Evolutionary conservation across 2,797 vertebrate genomes (phyloP).

Genomic region (Setipinna tenuifilis): DNA sequence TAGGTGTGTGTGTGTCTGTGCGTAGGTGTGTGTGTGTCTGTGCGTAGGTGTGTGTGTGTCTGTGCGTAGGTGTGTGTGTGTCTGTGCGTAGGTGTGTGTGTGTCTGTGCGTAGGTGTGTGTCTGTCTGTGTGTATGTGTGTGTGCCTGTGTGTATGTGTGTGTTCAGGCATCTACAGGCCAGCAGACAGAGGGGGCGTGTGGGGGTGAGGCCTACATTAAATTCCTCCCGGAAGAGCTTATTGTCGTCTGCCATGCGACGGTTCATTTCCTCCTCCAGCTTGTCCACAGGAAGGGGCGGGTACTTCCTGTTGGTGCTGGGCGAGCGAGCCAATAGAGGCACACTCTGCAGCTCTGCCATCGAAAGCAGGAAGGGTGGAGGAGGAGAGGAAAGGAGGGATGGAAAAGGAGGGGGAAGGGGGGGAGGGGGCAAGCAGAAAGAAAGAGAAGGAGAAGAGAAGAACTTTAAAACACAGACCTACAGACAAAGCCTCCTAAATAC

Average conservation of each 20-base stretch:
- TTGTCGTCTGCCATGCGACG: conserved; percentile 98
- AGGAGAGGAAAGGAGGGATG: conserved; percentile 50
- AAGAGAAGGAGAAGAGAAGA: conserved; percentile 23
- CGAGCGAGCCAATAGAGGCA: conserved; percentile 93
- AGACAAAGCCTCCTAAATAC: background rate
- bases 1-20: background rate
- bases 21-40: background rate
- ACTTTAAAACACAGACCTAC: conserved; percentile 38
- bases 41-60: background rate
- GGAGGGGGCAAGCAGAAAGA: conserved; percentile 23
- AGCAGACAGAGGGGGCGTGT: background rate
- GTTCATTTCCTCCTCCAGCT: conserved; percentile 98
- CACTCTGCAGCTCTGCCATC: conserved; percentile 89
- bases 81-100: background rate
- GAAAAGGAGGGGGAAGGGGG: conserved; percentile 44
- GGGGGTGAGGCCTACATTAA: conserved; percentile 83
- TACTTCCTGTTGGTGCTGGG: conserved; percentile 99
- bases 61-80: background rate
- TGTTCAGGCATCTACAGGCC: background rate
- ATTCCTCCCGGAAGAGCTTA: conserved; percentile 97
- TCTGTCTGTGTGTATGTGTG: background rate
- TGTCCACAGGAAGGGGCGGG: conserved; percentile 93
- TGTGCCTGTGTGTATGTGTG: background rate
- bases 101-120: background rate
- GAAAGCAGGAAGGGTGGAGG: conserved; percentile 58